Evolutionary conservation across 2,797 vertebrate species (phyloP), one percentile per base, ranked within the genome.

Genomic region (Macroramphosus scolopax): DNA sequence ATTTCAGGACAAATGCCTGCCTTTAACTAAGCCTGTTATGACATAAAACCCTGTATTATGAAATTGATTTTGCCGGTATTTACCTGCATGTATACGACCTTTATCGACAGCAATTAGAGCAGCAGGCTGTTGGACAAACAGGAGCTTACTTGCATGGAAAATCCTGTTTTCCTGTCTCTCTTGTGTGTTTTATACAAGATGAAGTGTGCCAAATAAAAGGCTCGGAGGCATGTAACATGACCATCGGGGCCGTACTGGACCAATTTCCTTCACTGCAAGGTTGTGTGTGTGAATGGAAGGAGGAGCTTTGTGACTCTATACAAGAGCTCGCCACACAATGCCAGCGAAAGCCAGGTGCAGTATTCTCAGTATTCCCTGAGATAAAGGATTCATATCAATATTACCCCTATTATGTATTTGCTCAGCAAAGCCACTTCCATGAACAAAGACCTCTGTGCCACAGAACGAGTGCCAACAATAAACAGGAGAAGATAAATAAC

Each of bases 191-290:
- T 43, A 68, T 72, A 60, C 53, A 63, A 93, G 93, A 81, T 81
- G 86, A 86, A 47, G 69, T 65, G 58, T 93, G 92, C 77, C 85
- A 86, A 69, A 80, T 89, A 69, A 91, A 82, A 77, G 87, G 88
- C 44, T 51, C 68, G 47, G 48, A 69, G 47, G 67, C 25, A 39
- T 96, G 93, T 85, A 92, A 91, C 51, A 60, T 80, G 83, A 91
- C 87, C 47, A 83, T 94, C 60, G 84, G 86, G 39, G 72, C 71
- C 13, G 77, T 92, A 50, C 43, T 87, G 59, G 73, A 88, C 0
- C 66, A 62, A 32, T 89, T 89, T 43, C 85, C 88, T 12, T 81
- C 81, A 8, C 80, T 92, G 77, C 86, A 41, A 74, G 81, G 72
- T 6, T 95, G 94, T 68, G 51, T 88, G 66, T 96, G 93, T 50